A percentile compares a stretch with the other conserved stretches of the same genome.
These are phyloP conservation scores for Himantopus leucocephalus DNA, from an alignment of 2,113 vertebrate genomes.

Conservation along the genomic window DNA sequence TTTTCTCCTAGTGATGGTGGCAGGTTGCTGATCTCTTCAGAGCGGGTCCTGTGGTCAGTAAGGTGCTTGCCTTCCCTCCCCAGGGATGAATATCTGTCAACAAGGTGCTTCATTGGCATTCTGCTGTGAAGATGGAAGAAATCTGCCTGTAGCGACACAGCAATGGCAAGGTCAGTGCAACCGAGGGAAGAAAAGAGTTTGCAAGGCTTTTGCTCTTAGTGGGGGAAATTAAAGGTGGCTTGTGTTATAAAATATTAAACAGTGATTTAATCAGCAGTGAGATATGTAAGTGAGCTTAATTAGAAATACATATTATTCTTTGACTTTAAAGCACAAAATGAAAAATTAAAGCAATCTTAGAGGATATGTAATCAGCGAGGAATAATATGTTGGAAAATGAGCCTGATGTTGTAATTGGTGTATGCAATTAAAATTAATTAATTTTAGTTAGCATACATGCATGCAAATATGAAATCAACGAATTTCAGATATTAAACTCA, in stretches of 20 bases:
- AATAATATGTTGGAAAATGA: slow-evolving; percentile 79
- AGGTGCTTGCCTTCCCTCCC: neutral
- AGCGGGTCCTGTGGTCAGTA: neutral
- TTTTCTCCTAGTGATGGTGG: neutral
- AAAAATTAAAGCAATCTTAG: slow-evolving; percentile 80
- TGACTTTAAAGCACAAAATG: slow-evolving; percentile 80
- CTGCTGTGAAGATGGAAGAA: slow-evolving; percentile 15
- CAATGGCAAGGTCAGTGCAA: slow-evolving; percentile 21
- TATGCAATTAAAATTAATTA: slow-evolving; percentile 83
- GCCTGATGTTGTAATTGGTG: slow-evolving; percentile 79
- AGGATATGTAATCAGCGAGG: slow-evolving; percentile 77
- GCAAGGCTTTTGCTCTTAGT: slow-evolving; percentile 10
- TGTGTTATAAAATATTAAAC: slow-evolving; percentile 78
- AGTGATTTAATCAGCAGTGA: slow-evolving; percentile 76
- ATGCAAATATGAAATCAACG: slow-evolving; percentile 79
- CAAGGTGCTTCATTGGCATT: slow-evolving; percentile 26
- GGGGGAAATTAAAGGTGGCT: slow-evolving; percentile 68
- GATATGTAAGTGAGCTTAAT: slow-evolving; percentile 76
- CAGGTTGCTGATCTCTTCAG: neutral
- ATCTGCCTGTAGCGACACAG: neutral
- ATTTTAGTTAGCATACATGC: slow-evolving; percentile 78
- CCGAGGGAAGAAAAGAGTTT: neutral
- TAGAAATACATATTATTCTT: slow-evolving; percentile 82
- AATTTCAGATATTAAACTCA: slow-evolving; percentile 77
- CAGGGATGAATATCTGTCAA: slow-evolving; percentile 8